Conservation (phyloP, 2,797 vertebrate species). For the Coreius guichenoti region DNA sequence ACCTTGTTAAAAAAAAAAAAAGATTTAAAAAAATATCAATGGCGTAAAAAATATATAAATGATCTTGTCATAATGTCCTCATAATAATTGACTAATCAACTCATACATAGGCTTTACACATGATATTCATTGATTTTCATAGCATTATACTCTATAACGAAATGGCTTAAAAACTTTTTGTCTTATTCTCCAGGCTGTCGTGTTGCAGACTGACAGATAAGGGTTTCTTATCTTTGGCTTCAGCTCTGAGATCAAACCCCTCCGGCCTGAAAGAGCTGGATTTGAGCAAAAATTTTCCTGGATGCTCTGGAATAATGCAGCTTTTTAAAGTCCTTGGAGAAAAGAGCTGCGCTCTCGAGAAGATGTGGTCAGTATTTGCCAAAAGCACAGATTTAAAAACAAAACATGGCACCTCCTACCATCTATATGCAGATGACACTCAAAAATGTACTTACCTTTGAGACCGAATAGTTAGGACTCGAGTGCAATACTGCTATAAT, state of each 20-base stretch:
- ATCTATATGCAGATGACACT: neutral
- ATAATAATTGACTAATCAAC: neutral
- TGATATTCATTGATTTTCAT: neutral
- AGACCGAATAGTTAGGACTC: neutral
- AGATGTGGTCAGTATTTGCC: conserved; percentile 30
- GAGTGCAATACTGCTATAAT: neutral
- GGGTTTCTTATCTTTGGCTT: conserved; percentile 46
- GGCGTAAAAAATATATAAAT: neutral
- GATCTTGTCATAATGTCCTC: neutral
- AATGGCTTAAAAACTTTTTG: neutral
- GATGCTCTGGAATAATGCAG: conserved; percentile 24
- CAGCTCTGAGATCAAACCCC: conserved; percentile 15
- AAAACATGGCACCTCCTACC: neutral
- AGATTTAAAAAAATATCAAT: too few species aligned
- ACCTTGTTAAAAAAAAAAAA: neutral
- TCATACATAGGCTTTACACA: neutral
- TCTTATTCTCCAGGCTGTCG: conserved; percentile 41
- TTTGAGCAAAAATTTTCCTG: conserved; percentile 45
- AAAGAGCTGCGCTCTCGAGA: conserved; percentile 20
- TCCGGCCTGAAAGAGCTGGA: conserved; percentile 47
- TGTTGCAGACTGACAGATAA: conserved; percentile 40
- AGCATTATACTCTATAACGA: neutral
- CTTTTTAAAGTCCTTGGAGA: conserved; percentile 28
- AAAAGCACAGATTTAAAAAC: neutral
- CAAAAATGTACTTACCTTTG: neutral